phyloP scores from a whole-genome alignment of 2,113 vertebrate species.

The Turdus rufiventris region DNA sequence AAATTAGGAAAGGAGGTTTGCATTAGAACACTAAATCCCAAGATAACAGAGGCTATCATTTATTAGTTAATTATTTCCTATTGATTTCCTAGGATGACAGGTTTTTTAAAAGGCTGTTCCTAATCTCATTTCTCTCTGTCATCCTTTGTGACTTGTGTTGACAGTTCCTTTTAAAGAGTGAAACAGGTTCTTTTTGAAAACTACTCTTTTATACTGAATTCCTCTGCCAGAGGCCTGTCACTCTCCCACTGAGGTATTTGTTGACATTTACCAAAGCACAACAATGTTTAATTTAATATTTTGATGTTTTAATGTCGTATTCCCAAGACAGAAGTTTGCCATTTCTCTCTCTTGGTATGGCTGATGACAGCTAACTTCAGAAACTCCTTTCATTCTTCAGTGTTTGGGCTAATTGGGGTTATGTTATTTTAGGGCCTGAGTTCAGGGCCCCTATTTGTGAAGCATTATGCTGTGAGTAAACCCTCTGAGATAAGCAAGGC shows the following conservation, averaged over 20 bases:
- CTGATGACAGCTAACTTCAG: conserved; percentile 5
- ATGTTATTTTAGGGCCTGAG: not conserved
- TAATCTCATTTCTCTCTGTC: conserved; percentile 36
- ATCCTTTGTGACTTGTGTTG: conserved; percentile 24
- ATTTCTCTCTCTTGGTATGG: not conserved
- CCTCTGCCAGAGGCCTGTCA: conserved; percentile 10
- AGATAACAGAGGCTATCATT: not conserved
- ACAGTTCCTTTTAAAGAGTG: conserved; percentile 41
- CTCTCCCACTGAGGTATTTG: conserved; percentile 8
- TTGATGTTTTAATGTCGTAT: conserved; percentile 33
- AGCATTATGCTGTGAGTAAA: not conserved
- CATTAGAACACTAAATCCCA: not conserved
- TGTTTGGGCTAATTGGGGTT: not conserved
- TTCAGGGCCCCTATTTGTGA: not conserved
- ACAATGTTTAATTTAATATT: conserved; percentile 51
- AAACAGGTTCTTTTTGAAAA: conserved; percentile 35
- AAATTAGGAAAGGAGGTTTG: not conserved
- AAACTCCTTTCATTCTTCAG: not conserved
- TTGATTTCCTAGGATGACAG: not conserved
- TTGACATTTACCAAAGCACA: conserved; percentile 62
- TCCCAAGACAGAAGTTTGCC: not conserved
- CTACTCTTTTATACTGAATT: not conserved
- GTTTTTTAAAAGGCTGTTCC: not conserved
- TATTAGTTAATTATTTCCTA: conserved; percentile 19
- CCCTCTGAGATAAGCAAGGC: not conserved